Evolutionary conservation across 2,888 invertebrate genomes (phyloP).

Genomic region (Drosophila barbarae): DNA sequence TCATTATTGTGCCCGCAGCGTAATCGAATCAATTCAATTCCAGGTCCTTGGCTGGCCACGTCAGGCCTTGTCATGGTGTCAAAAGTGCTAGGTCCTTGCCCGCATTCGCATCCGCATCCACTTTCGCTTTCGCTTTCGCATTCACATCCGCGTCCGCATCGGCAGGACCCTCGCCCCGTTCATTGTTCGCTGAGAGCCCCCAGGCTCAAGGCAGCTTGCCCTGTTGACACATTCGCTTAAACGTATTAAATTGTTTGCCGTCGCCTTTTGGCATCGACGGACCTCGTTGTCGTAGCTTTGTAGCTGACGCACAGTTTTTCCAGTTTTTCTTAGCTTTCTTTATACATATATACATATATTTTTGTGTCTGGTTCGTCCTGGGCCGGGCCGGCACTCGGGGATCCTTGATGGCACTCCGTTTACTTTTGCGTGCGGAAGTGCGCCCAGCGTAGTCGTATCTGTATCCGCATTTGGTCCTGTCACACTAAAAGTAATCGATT

Average conservation of each 20-base stretch:
- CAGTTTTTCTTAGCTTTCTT: constrained; percentile 3
- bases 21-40: constrained; percentile 75
- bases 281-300: constrained; percentile 37
- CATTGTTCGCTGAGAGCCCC: constrained; percentile 46
- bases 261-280: constrained; percentile 56
- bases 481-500: constrained; percentile 69
- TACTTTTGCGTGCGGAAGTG: constrained; percentile 61
- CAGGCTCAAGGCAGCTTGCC: constrained; percentile 69
- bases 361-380: constrained; percentile 4
- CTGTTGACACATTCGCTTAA: constrained; percentile 76
- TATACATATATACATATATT: constrained; percentile 1
- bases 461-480: constrained; percentile 54
- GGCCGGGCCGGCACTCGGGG: constrained; percentile 3
- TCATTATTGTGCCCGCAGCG: constrained; percentile 75
- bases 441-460: constrained; percentile 43
- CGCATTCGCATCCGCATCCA: constrained; percentile 20
- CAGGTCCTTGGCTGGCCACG: constrained; percentile 33
- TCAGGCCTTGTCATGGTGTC: constrained; percentile 56
- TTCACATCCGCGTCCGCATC: constrained; percentile 1
- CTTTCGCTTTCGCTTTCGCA: background rate
- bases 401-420: constrained; percentile 39
- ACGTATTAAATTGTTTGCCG: constrained; percentile 74
- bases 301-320: constrained; percentile 50
- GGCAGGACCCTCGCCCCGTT: constrained; percentile 5
- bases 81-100: constrained; percentile 65